Conservation (phyloP, 2,888 invertebrate genomes). For the Slavum lentiscoides region DNA sequence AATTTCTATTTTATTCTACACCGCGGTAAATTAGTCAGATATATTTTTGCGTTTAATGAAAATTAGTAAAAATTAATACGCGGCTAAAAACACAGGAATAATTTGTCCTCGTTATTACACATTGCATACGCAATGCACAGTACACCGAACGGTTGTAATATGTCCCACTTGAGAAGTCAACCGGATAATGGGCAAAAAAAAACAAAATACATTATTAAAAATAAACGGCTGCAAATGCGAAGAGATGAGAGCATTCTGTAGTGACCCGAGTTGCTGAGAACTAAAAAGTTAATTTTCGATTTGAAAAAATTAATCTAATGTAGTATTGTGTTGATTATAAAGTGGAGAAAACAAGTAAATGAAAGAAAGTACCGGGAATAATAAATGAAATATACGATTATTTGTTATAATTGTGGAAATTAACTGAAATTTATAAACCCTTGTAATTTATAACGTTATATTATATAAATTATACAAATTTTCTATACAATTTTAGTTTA, state of each 20-base stretch:
- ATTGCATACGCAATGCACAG: neutral
- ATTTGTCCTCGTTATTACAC: constrained; percentile 6
- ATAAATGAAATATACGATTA: too few species aligned
- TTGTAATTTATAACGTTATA: too few species aligned
- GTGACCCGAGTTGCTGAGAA: neutral
- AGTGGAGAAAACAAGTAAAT: too few species aligned
- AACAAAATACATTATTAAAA: neutral
- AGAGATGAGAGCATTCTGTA: neutral
- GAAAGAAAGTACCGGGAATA: too few species aligned
- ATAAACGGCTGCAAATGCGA: neutral
- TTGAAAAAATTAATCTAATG: too few species aligned
- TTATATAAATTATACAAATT: too few species aligned
- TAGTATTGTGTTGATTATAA: too few species aligned
- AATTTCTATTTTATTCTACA: neutral
- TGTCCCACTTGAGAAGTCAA: constrained; percentile 13
- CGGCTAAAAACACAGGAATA: neutral
- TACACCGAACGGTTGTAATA: neutral
- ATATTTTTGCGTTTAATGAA: neutral
- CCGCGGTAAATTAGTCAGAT: too few species aligned
- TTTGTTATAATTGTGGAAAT: too few species aligned
- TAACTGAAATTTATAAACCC: too few species aligned
- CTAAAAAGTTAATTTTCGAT: neutral
- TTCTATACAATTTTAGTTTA: too few species aligned
- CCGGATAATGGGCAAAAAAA: constrained; percentile 14
- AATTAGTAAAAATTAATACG: neutral